A percentile compares a stretch with the other conserved stretches of the same genome.
Evolutionary conservation across 1,140 invertebrate species (phyloP).

Genomic region (Leptinotarsa texana): DNA sequence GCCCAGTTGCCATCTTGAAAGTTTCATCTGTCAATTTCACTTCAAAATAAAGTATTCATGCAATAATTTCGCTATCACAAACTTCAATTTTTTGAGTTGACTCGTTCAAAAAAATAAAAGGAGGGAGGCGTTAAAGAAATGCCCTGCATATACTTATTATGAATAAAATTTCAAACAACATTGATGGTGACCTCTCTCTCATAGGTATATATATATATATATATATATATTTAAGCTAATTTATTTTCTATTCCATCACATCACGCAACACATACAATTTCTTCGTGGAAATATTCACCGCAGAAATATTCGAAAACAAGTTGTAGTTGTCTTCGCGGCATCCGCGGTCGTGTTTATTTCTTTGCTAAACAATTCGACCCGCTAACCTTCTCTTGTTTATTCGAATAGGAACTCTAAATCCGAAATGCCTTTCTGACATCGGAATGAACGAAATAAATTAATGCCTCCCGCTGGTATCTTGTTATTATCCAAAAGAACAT

Average conservation of each 20-base stretch:
- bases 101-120: too few species aligned
- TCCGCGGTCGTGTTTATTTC: not conserved
- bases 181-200: too few species aligned
- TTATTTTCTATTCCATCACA: not conserved
- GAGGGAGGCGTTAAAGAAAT: too few species aligned
- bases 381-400: slow-evolving; percentile 3
- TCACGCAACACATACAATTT: not conserved
- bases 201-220: too few species aligned
- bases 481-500: not conserved
- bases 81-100: too few species aligned
- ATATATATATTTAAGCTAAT: too few species aligned
- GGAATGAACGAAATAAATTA: slow-evolving; percentile 8
- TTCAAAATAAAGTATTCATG: too few species aligned
- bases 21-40: too few species aligned
- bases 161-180: too few species aligned
- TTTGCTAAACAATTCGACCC: slow-evolving; percentile 2
- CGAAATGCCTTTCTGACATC: slow-evolving; percentile 5
- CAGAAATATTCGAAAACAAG: slow-evolving; percentile 2
- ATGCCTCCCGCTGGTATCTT: not conserved
- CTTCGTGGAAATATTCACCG: not conserved
- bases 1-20: too few species aligned
- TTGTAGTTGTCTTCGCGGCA: slow-evolving; percentile 4
- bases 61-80: too few species aligned
- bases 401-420: slow-evolving; percentile 3
- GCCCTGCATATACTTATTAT: too few species aligned